Percentiles rank a stretch among this genome's conserved stretches.
These are phyloP conservation scores for Anagrus nilaparvatae DNA, from an alignment of 1,140 invertebrate species.

Conservation along the genomic window DNA sequence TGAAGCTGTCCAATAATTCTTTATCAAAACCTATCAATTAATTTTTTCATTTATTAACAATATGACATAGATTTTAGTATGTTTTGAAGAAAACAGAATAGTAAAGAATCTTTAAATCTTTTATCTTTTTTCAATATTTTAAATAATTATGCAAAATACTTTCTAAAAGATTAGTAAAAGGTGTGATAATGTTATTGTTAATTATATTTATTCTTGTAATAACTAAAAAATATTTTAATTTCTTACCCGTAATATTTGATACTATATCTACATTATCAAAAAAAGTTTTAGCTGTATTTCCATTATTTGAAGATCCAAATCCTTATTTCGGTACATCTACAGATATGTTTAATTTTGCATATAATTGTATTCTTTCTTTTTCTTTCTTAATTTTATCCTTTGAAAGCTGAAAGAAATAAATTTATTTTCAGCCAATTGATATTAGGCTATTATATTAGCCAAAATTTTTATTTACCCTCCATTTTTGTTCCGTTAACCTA, in stretches of 20 bases:
- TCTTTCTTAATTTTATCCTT: not conserved
- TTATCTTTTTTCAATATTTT: too few relatives aligned
- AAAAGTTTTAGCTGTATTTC: slow-evolving; percentile 30
- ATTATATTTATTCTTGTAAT: too few relatives aligned
- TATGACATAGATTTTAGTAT: not conserved
- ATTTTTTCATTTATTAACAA: not conserved
- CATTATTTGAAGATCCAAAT: slow-evolving; percentile 14
- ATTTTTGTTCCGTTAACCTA: slow-evolving; percentile 23
- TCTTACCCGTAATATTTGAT: slow-evolving; percentile 25
- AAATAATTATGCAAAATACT: too few relatives aligned
- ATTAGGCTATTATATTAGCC: too few relatives aligned
- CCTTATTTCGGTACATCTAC: too few relatives aligned
- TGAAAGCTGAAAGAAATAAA: not conserved
- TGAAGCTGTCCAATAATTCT: slow-evolving; percentile 21
- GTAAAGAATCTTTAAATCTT: too few relatives aligned
- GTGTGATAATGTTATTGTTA: too few relatives aligned
- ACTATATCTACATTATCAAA: slow-evolving; percentile 21
- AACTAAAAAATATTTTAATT: too few relatives aligned
- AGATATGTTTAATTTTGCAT: too few relatives aligned
- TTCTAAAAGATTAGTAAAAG: too few relatives aligned
- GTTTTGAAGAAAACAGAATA: too few relatives aligned
- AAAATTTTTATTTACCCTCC: not conserved
- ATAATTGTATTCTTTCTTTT: not conserved
- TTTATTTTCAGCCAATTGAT: too few relatives aligned
- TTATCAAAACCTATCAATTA: not conserved